Evolutionary conservation across 2,113 vertebrate species (phyloP).

Genomic region (Tenrec ecaudatus): DNA sequence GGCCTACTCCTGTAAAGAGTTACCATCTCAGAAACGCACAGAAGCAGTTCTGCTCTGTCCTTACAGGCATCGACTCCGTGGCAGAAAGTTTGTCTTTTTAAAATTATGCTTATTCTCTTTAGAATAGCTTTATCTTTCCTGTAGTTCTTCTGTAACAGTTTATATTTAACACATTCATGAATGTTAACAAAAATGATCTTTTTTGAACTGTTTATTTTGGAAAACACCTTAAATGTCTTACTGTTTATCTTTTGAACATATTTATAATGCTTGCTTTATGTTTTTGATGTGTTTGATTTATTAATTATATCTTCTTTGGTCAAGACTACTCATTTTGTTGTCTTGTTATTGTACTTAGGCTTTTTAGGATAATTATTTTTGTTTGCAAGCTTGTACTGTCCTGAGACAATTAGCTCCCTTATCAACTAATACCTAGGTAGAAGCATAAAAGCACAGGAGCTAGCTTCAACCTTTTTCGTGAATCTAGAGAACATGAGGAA

Average conservation of each 20-base stretch:
- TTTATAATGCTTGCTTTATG: not conserved
- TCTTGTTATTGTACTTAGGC: not conserved
- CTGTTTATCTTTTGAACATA: not conserved
- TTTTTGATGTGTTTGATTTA: constrained; percentile 6
- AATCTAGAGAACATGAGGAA: not conserved
- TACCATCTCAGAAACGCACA: too few species aligned
- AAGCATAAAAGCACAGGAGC: not conserved
- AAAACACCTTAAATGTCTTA: not conserved
- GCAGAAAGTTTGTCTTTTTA: too few species aligned
- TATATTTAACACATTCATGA: constrained; percentile 27
- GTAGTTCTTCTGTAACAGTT: not conserved
- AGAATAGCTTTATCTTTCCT: not conserved
- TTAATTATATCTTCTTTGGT: not conserved
- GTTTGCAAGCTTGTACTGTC: too few species aligned
- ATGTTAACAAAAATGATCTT: constrained; percentile 7
- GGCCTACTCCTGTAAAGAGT: too few species aligned
- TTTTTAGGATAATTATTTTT: too few species aligned
- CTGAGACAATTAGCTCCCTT: not conserved
- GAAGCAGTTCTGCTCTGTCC: too few species aligned
- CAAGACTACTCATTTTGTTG: not conserved
- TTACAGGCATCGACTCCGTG: too few species aligned
- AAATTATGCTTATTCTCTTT: too few species aligned
- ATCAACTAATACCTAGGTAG: not conserved
- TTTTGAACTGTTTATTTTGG: constrained; percentile 26
- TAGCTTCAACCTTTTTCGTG: not conserved